Percentiles rank a stretch among this genome's conserved stretches.
Conservation (phyloP, 2,797 vertebrate genomes). For the Lutjanus argentimaculatus region DNA sequence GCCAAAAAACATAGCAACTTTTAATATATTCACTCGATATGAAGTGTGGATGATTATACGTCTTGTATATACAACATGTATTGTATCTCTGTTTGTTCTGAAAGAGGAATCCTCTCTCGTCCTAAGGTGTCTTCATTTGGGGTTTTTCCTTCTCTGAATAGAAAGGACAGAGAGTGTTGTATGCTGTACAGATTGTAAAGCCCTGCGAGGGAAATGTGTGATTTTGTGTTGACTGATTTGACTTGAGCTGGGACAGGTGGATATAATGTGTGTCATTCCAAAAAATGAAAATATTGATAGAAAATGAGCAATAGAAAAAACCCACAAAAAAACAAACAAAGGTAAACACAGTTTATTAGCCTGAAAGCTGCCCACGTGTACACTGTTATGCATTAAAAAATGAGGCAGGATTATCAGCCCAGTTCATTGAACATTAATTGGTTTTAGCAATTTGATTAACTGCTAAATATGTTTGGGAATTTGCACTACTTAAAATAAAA, state of each 20-base stretch:
- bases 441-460: not conserved
- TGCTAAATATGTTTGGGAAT: not conserved
- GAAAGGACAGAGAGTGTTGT: too few relatives aligned
- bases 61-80: not conserved
- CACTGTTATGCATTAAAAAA: not conserved
- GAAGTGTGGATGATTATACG: not conserved
- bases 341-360: not conserved
- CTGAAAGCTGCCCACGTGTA: not conserved
- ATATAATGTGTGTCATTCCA: not conserved
- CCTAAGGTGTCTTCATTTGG: too few relatives aligned
- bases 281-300: not conserved
- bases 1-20: too few relatives aligned
- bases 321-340: not conserved
- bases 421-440: not conserved
- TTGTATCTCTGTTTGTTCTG: not conserved
- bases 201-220: not conserved
- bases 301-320: not conserved
- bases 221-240: not conserved
- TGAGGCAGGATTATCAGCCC: too few relatives aligned
- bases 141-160: not conserved
- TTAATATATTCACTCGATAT: not conserved
- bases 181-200: too few relatives aligned
- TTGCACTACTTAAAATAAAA: too few relatives aligned
- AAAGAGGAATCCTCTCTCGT: not conserved
- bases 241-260: not conserved